A percentile compares a stretch with the other conserved stretches of the same genome.
Evolutionary conservation across 1,140 invertebrate genomes (phyloP).

Genomic region (Hylyphantes graminicola): DNA sequence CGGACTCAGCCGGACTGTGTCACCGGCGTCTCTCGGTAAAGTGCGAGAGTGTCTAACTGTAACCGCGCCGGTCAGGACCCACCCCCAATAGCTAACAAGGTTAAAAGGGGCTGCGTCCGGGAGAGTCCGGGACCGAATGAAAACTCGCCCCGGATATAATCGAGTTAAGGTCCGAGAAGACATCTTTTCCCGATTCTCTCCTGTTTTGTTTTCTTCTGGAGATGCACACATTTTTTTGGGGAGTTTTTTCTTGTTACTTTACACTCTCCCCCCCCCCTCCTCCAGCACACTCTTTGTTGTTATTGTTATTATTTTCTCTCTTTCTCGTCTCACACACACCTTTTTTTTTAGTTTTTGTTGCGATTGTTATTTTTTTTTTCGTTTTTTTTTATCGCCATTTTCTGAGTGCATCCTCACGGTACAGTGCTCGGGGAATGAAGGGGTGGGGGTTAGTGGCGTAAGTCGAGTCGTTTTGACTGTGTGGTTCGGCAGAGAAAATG

Average conservation of each 20-base stretch:
- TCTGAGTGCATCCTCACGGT: conserved; percentile 56
- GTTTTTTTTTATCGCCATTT: conserved; percentile 50
- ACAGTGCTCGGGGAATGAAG: neutral
- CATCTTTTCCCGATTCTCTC: conserved; percentile 17
- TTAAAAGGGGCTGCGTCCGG: conserved; percentile 30
- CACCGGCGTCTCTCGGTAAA: conserved; percentile 23
- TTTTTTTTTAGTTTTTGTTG: conserved; percentile 9
- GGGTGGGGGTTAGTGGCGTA: neutral
- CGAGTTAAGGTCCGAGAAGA: conserved; percentile 54
- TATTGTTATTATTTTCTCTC: conserved; percentile 2
- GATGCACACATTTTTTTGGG: conserved; percentile 1
- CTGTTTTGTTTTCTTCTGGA: conserved; percentile 22
- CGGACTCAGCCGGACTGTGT: conserved; percentile 39
- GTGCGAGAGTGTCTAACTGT: neutral
- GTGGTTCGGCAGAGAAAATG: too few relatives aligned
- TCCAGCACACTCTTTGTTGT: neutral
- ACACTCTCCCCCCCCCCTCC: neutral
- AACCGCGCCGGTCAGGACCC: conserved; percentile 49
- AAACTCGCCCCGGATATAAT: conserved; percentile 48
- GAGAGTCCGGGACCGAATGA: conserved; percentile 43
- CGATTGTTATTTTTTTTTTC: neutral
- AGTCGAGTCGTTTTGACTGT: neutral
- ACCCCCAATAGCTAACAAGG: conserved; percentile 45
- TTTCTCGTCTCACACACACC: neutral
- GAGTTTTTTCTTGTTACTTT: conserved; percentile 10